Conservation (phyloP, 1,140 invertebrate genomes). For the Eurosta solidaginis region DNA sequence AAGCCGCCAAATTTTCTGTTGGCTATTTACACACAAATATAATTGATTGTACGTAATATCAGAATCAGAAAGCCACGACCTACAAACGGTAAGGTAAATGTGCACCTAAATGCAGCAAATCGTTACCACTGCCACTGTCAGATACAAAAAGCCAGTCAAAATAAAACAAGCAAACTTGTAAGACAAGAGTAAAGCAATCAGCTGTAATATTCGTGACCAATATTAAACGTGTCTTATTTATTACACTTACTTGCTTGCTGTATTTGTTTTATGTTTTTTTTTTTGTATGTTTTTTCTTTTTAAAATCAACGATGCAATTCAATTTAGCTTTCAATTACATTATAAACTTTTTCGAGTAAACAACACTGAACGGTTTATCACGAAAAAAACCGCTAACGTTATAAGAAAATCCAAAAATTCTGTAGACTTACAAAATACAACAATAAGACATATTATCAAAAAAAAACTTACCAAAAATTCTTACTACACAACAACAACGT, state of each 20-base stretch:
- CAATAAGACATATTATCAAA: background rate
- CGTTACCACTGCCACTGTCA: slow-evolving; percentile 24
- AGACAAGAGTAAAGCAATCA: background rate
- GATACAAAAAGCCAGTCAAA: too few species aligned
- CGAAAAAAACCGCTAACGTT: background rate
- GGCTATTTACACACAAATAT: background rate
- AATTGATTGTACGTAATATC: background rate
- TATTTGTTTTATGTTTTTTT: background rate
- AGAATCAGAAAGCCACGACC: slow-evolving; percentile 1
- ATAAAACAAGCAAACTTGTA: background rate
- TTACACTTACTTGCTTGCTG: background rate
- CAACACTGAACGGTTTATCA: slow-evolving; percentile 39
- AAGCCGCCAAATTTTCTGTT: too few species aligned
- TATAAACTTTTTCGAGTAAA: slow-evolving; percentile 53
- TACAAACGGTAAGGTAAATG: background rate
- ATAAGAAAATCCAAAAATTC: background rate
- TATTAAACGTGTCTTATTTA: too few species aligned
- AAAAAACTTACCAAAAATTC: background rate
- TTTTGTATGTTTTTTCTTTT: background rate
- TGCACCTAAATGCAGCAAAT: slow-evolving; percentile 10
- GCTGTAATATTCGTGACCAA: background rate
- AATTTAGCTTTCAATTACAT: slow-evolving; percentile 52
- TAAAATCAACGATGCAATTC: slow-evolving; percentile 42
- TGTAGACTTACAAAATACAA: too few species aligned
- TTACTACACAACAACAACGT: too few species aligned